Percentiles rank a stretch among this genome's conserved stretches.
Conservation (phyloP, 1,140 invertebrate genomes). For the Venturia canescens region DNA sequence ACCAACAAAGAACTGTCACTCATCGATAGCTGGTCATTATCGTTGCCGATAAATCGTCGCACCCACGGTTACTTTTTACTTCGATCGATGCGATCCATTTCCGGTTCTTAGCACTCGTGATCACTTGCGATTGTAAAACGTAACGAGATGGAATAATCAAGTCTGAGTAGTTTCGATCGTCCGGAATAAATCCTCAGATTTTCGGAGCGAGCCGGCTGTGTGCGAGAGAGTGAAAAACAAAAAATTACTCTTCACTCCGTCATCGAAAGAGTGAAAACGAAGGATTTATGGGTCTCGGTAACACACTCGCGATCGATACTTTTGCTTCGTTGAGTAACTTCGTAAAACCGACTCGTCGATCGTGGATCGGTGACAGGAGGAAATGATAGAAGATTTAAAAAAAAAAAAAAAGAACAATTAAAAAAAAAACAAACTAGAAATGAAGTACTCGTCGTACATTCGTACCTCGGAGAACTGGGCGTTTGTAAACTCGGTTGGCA, state of each 20-base stretch:
- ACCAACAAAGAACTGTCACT: slow-evolving; percentile 34
- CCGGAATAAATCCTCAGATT: neutral
- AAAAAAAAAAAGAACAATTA: neutral
- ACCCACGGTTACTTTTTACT: slow-evolving; percentile 10
- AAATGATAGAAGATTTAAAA: neutral
- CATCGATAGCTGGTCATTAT: slow-evolving; percentile 13
- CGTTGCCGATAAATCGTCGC: slow-evolving; percentile 17
- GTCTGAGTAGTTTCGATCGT: slow-evolving; percentile 8
- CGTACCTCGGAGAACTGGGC: neutral
- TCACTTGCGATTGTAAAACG: slow-evolving; percentile 4
- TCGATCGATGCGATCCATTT: slow-evolving; percentile 40
- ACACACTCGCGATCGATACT: slow-evolving; percentile 29
- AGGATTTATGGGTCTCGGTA: neutral
- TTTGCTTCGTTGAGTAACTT: neutral
- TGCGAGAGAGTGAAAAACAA: neutral
- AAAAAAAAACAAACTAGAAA: neutral
- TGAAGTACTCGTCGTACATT: neutral
- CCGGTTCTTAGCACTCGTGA: neutral
- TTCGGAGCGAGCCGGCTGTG: neutral
- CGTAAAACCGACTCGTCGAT: slow-evolving; percentile 33
- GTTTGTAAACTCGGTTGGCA: slow-evolving; percentile 3
- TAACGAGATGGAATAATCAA: neutral
- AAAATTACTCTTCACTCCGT: neutral
- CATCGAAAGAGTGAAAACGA: neutral
- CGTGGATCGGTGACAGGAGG: slow-evolving; percentile 10